Base-by-base conservation (phyloP, 2,888 invertebrate species). In the Parnassius orleans region DNA sequence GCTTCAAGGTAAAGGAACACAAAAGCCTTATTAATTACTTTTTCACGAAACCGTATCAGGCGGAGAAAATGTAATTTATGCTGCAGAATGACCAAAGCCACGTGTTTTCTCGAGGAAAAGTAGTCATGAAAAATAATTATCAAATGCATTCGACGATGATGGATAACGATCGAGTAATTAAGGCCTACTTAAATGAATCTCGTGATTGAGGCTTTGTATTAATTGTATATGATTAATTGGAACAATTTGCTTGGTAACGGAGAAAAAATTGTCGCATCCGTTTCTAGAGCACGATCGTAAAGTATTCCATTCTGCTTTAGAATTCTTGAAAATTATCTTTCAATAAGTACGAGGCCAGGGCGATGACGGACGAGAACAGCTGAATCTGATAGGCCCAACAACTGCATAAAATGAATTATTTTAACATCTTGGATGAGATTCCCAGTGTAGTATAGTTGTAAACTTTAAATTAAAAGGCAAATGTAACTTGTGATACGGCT, bases 131-230 rank as follows among this genome's bases (percentile, higher is more conserved):
- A 48, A 10, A 53, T 48, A 19, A 60, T 54, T 48, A 54, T 50
- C 41, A 53, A 48, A 60, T 59, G 47, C 54, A 50, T 60, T 60
- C 58, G 53, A 52, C 3, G 47, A 41, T 14, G 42, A 54, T 48
- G 14, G n/a, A 19, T 47, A 60, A 53, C 53, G 53, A 10, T 60
- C 12, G 10, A 42, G 47, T 48, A 41, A 60, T 60, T 53, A 53
- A 48, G 15, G 41, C 19, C 19, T 42, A 14, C 14, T 41, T 10
- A 47, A 48, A 46, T 7, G 10, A 1, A 48, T 42, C 41, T 19
- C 3, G 9, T 42, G 47, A 59, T 53, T 53, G 33, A 15, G 9
- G 9, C 41, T 47, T 15, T 46, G 47, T 43, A 54, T 55, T 55
- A 19, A 46, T 12, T 53, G 44, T 12, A 3, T 12, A 19, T 14